These are phyloP conservation scores for Daphoenositta chrysoptera DNA, from an alignment of 2,113 vertebrate species.

Conservation along the genomic window DNA sequence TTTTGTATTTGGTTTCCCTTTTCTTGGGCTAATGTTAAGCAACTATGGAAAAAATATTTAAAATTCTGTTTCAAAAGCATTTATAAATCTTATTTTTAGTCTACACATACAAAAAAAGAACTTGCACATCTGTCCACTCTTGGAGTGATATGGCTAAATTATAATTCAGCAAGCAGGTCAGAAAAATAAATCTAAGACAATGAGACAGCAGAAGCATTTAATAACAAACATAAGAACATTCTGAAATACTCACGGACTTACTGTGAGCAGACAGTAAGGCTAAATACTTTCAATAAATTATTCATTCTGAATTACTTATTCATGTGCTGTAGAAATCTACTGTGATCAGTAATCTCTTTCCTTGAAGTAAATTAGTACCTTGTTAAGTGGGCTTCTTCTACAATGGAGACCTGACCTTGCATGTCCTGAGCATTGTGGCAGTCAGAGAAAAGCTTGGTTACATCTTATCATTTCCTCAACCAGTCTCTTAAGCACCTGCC, in stretches of 20 bases:
- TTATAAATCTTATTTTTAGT: neutral
- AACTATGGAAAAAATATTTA: neutral
- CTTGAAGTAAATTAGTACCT: neutral
- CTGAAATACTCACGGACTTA: neutral
- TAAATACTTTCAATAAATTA: slow-evolving; percentile 1
- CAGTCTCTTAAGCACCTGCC: neutral
- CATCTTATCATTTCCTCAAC: neutral
- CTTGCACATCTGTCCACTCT: neutral
- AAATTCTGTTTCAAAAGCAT: neutral
- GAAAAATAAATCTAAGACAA: neutral
- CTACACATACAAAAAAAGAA: neutral
- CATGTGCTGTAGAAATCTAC: neutral
- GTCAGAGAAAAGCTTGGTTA: neutral
- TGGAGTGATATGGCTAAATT: neutral
- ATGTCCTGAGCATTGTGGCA: neutral
- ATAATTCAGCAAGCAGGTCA: neutral
- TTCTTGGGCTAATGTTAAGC: neutral
- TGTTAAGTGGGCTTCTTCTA: neutral
- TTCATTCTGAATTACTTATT: slow-evolving; percentile 1
- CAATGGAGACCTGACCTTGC: neutral
- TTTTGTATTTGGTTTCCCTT: neutral
- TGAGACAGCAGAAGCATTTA: neutral
- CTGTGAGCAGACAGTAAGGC: neutral
- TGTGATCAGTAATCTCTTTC: slow-evolving; percentile 4
- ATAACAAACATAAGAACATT: neutral